Base-by-base conservation (phyloP, 1,140 invertebrate genomes). In the Scaptomyza hsui region DNA sequence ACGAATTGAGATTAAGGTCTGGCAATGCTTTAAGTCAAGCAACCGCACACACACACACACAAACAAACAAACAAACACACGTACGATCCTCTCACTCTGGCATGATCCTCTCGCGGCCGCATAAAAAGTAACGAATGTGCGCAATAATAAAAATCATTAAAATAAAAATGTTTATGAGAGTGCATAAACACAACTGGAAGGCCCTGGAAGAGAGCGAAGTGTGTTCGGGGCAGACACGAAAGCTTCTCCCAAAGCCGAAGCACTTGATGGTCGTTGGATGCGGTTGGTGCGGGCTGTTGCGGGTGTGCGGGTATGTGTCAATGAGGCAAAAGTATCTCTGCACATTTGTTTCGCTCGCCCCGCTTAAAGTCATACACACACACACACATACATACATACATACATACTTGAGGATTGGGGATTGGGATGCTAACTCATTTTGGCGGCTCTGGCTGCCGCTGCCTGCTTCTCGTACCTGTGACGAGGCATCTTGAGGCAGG, bases 91-190 rank as follows among this genome's bases (percentile, higher is more conserved):
- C 32, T 29, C 7, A 7, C 32, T 21, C 32, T 21, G 19, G 47
- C 42, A 24, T 45, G 80, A 85, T 85, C 80, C 74, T 75, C 82
- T 71, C 82, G 53, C 41, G 67, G 48, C 37, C 70, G 82, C 77
- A 88, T 88, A 88, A 88, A 88, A 88, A 88, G 82, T 88, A 88
- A 88, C 82, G 82, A 88, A 88, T 88, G 82, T 89, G 82, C 82
- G 75, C 82, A 88, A 88, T 88, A 88, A 88, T 88, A 88, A 88
- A 88, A 88, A 89, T 88, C 82, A 88, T 88, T 88, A 88, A 88
- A 88, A 89, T 88, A 88, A 89, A 88, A 88, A 88, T 88, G 82
- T 88, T 88, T 88, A 88, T 88, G 82, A 88, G 82, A 88, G 86
- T 80, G 83, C 83, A 88, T 88, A 88, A 88, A 88, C 78, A 88